phyloP scores from a whole-genome alignment of 1,140 invertebrate species.

The Heliconius nattereri region DNA sequence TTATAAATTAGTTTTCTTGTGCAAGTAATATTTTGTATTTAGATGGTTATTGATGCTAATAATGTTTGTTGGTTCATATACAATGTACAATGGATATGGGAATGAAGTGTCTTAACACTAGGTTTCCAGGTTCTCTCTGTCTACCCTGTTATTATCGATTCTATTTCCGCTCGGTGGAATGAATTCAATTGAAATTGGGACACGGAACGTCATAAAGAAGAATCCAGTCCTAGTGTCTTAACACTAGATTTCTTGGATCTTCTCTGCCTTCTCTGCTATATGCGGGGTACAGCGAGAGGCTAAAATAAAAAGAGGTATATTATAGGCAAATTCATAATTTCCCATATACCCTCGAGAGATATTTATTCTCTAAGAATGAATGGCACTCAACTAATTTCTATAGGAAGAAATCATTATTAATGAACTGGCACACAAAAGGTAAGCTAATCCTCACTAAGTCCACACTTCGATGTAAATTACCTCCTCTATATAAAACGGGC shows the following conservation, averaged over 20 bases:
- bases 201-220: too few relatives aligned
- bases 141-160: too few relatives aligned
- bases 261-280: too few relatives aligned
- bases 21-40: background rate
- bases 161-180: too few relatives aligned
- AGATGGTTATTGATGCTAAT: too few relatives aligned
- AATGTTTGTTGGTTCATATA: background rate
- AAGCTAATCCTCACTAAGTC: constrained; percentile 1
- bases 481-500: background rate
- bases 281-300: too few relatives aligned
- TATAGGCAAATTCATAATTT: background rate
- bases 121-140: too few relatives aligned
- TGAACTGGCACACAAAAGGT: background rate
- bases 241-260: too few relatives aligned
- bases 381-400: background rate
- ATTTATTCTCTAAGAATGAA: background rate
- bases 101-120: too few relatives aligned
- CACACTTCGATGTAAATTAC: constrained; percentile 13
- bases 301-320: too few relatives aligned
- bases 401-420: background rate
- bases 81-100: background rate
- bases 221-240: too few relatives aligned
- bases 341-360: background rate
- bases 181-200: too few relatives aligned
- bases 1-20: background rate